Conservation (phyloP, 2,888 invertebrate genomes). For the Parnassius glacialis region DNA sequence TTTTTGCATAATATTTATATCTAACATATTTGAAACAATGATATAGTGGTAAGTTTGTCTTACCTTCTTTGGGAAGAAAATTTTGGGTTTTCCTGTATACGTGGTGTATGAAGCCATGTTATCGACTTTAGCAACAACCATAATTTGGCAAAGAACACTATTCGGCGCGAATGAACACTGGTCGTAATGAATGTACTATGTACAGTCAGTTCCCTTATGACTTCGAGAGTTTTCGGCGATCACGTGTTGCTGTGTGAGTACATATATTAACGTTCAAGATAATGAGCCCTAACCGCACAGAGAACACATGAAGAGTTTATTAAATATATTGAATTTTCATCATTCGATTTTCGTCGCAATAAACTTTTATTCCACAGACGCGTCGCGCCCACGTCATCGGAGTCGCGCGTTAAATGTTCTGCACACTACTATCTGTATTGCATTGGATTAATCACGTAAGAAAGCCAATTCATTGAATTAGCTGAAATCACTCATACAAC, state of each 20-base stretch:
- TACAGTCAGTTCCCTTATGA: slow-evolving; percentile 46
- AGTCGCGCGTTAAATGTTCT: slow-evolving; percentile 47
- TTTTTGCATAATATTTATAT: too few species aligned
- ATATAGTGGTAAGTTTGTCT: slow-evolving; percentile 33
- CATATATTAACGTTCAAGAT: slow-evolving; percentile 56
- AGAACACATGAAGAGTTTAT: slow-evolving; percentile 59
- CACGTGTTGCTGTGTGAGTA: slow-evolving; percentile 57
- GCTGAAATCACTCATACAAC: slow-evolving; percentile 61
- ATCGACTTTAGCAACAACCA: slow-evolving; percentile 77
- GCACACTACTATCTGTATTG: slow-evolving; percentile 35
- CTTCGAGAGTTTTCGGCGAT: slow-evolving; percentile 72
- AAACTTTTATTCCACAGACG: slow-evolving; percentile 68
- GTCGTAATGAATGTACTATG: slow-evolving; percentile 46
- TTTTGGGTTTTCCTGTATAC: slow-evolving; percentile 77
- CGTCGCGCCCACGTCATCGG: slow-evolving; percentile 71
- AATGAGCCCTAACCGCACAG: slow-evolving; percentile 49
- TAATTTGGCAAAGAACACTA: slow-evolving; percentile 68
- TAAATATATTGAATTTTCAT: slow-evolving; percentile 38
- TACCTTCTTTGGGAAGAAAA: slow-evolving; percentile 78
- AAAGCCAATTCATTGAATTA: slow-evolving; percentile 47
- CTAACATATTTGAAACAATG: too few species aligned
- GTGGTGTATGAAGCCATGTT: slow-evolving; percentile 77
- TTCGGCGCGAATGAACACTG: slow-evolving; percentile 60
- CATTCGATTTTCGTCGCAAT: slow-evolving; percentile 67
- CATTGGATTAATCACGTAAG: slow-evolving; percentile 43